Conservation (phyloP, 2,797 vertebrate species). For the Silurus lanzhouensis region DNA sequence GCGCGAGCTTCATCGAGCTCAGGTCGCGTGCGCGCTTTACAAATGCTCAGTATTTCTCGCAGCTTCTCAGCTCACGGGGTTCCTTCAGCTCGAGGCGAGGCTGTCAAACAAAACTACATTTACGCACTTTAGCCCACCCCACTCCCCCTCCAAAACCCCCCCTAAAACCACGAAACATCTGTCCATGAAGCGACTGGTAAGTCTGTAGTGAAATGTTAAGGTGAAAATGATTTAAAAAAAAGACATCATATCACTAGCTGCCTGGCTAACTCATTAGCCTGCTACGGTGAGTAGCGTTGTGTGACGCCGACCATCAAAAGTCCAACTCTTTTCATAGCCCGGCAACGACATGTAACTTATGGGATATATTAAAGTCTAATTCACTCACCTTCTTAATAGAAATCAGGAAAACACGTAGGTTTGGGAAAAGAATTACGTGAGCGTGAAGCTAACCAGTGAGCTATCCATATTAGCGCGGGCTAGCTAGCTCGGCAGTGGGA, state of each 20-base stretch:
- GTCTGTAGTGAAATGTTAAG: background rate
- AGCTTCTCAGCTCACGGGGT: background rate
- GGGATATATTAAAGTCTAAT: background rate
- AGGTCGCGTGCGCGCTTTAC: background rate
- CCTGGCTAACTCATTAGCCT: constrained; percentile 43
- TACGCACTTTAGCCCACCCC: background rate
- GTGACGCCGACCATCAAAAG: constrained; percentile 18
- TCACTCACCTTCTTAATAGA: constrained; percentile 46
- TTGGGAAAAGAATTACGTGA: constrained; percentile 13
- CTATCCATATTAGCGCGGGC: constrained; percentile 38
- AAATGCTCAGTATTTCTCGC: background rate
- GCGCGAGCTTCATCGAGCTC: background rate
- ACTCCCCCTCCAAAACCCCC: no score
- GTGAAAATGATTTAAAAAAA: background rate
- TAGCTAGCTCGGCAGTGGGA: constrained; percentile 44
- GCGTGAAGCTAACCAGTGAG: constrained; percentile 45
- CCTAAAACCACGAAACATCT: background rate
- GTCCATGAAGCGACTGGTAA: background rate
- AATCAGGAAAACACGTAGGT: constrained; percentile 38
- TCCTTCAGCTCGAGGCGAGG: background rate
- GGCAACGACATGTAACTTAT: background rate
- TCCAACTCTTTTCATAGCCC: background rate
- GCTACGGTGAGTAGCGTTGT: background rate
- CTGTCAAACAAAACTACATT: background rate
- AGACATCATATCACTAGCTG: constrained; percentile 9